Conservation (phyloP, 2,113 vertebrate genomes). For the Brachyhypopomus gauderio region DNA sequence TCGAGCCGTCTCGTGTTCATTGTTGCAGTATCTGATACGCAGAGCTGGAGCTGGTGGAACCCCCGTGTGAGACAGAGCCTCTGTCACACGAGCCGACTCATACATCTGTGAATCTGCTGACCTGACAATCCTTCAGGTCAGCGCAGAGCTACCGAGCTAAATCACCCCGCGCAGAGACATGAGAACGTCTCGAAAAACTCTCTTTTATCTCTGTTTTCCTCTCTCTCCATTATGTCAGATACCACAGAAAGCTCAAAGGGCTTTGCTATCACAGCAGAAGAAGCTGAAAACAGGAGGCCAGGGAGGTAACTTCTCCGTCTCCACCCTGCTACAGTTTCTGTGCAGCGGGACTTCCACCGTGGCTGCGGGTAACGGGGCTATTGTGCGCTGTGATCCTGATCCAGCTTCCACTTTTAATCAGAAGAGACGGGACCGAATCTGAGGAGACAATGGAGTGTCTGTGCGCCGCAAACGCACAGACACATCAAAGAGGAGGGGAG, state of each 20-base stretch:
- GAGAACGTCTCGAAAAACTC: neutral
- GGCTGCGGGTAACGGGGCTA: slow-evolving; percentile 10
- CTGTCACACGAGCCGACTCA: slow-evolving; percentile 25
- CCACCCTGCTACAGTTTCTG: slow-evolving; percentile 19
- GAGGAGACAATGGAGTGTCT: slow-evolving; percentile 24
- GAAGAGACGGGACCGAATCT: slow-evolving; percentile 24
- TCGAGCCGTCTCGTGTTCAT: slow-evolving; percentile 34
- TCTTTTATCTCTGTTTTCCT: slow-evolving; percentile 13
- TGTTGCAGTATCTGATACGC: slow-evolving; percentile 31
- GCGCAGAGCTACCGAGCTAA: neutral
- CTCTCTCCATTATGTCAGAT: slow-evolving; percentile 8
- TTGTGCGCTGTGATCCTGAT: slow-evolving; percentile 3
- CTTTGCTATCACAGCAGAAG: slow-evolving; percentile 11
- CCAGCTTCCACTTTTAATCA: slow-evolving; percentile 14
- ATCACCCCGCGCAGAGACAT: neutral
- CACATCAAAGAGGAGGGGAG: slow-evolving; percentile 20
- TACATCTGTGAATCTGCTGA: slow-evolving; percentile 29
- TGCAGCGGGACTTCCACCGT: neutral
- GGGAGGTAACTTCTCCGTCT: neutral
- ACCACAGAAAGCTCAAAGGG: neutral
- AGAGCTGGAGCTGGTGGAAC: neutral
- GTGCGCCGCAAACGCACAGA: slow-evolving; percentile 20
- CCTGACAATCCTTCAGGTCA: slow-evolving; percentile 20
- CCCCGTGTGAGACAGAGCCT: slow-evolving; percentile 9
- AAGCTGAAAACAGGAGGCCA: neutral